Base-by-base conservation (phyloP, 2,888 invertebrate species). In the Hyppa rectilinea region DNA sequence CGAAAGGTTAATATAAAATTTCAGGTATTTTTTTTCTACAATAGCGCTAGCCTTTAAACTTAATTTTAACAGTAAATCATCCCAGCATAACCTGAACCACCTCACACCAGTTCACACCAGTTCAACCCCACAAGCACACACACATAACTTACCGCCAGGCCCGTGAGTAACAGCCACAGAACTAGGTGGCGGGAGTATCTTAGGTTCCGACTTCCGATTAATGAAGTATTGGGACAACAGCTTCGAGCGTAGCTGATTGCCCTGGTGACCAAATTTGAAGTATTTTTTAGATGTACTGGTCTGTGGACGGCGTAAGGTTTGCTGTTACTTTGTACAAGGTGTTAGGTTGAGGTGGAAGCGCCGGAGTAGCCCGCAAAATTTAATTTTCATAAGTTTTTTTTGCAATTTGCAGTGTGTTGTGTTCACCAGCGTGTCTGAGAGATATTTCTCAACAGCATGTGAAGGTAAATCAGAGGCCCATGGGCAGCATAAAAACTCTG, bases 141-240 rank as follows among this genome's bases (percentile, higher is more conserved):
- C 26, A 49, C 10, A 53, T 14, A 36, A 83, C 90, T 91, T 93
- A 97, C 98, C 97, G 83, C 99, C 99, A 2, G 98, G 98, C 1
- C 98, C 98, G 91, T 98, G 98, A 0, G 97, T 98, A 12, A 97
- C 97, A 61, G 96, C 91, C 80, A 97, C 90, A 71, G 90, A 85
- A 0, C 91, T 83, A 7, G 89, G 91, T 20, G 93, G 93, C 10
- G 86, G 87, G 70, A 89, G 91, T 3, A 95, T 91, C 82, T 93
- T 94, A 2, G 95, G 94, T 83, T 96, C 96, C 0, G 95, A 94
- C 79, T 95, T 95, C 60, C 95, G 92, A 69, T 93, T 95, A 49
- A 95, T 92, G 87, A 96, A 95, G 91, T 96, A 96, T 71, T 96
- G 96, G 0, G 96, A 95, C 2, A 96, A 89, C 6, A 96, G 84